Conservation (phyloP, 2,888 invertebrate species). For the Arge pagana region DNA sequence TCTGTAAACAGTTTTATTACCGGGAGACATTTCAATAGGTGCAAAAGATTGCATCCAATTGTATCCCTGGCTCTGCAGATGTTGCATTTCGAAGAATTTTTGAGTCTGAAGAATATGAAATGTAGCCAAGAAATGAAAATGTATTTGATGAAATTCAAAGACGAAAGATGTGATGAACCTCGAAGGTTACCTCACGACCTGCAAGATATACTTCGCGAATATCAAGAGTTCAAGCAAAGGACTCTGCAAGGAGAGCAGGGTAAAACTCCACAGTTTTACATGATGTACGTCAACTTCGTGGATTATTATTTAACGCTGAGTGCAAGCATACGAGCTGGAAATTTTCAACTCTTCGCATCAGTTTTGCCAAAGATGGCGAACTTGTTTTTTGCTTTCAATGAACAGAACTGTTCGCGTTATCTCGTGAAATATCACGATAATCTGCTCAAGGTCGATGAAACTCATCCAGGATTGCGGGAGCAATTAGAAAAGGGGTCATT, state of each 20-base stretch:
- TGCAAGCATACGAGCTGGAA: slow-evolving; percentile 41
- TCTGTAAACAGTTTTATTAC: slow-evolving; percentile 38
- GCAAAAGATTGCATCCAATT: slow-evolving; percentile 36
- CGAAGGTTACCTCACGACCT: slow-evolving; percentile 17
- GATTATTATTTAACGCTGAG: slow-evolving; percentile 38
- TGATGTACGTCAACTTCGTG: slow-evolving; percentile 39
- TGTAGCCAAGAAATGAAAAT: slow-evolving; percentile 17
- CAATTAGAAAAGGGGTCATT: slow-evolving; percentile 40
- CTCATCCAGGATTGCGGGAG: slow-evolving; percentile 41
- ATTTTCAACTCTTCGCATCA: slow-evolving; percentile 40
- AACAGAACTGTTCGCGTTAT: slow-evolving; percentile 49
- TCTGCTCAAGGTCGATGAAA: slow-evolving; percentile 41
- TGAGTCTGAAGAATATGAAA: slow-evolving; percentile 30
- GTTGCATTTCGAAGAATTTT: slow-evolving; percentile 36
- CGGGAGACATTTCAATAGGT: slow-evolving; percentile 44
- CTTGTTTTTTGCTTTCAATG: slow-evolving; percentile 46
- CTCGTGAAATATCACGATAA: slow-evolving; percentile 42
- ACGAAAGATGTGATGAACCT: not conserved
- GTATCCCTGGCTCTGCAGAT: slow-evolving; percentile 35
- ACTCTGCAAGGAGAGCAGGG: slow-evolving; percentile 38
- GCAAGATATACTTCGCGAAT: slow-evolving; percentile 28
- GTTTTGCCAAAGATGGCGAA: slow-evolving; percentile 41
- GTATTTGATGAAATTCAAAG: not conserved
- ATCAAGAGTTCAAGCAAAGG: slow-evolving; percentile 32
- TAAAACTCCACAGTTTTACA: slow-evolving; percentile 45